These are phyloP conservation scores for Drosophila tanythrix DNA, from an alignment of 2,888 invertebrate genomes.

Conservation along the genomic window DNA sequence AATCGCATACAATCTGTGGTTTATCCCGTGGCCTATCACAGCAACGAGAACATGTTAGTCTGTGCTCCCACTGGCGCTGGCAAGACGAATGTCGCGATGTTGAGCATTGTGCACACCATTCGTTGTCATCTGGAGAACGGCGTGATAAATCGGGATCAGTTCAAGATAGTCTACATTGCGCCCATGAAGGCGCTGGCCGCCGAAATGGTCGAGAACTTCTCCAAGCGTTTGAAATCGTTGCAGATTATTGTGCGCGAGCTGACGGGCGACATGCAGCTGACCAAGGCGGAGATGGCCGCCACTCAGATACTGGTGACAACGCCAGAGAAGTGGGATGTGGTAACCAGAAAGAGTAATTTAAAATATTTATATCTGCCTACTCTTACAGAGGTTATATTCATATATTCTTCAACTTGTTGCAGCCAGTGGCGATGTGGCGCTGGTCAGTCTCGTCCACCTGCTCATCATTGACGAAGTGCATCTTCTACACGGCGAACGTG, in stretches of 20 bases:
- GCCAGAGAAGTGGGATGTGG: constrained; percentile 99
- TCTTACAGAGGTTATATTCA: background rate
- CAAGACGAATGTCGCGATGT: constrained; percentile 98
- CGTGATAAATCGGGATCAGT: constrained; percentile 94
- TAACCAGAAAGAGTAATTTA: constrained; percentile 93
- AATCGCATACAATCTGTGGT: constrained; percentile 99
- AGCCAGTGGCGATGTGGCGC: constrained; percentile 93
- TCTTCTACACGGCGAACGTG: constrained; percentile 97
- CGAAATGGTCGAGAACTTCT: constrained; percentile 98
- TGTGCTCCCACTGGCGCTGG: constrained; percentile 99
- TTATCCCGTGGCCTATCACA: constrained; percentile 96
- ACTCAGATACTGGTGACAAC: constrained; percentile 99
- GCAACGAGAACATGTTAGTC: constrained; percentile 98
- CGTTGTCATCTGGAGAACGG: constrained; percentile 93
- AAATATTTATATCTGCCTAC: too few species aligned
- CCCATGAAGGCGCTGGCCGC: constrained; percentile 99
- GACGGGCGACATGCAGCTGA: constrained; percentile 99
- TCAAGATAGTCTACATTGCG: constrained; percentile 99
- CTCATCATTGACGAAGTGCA: constrained; percentile 99
- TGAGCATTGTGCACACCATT: constrained; percentile 96
- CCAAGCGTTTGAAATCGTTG: constrained; percentile 90
- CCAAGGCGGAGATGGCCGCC: constrained; percentile 95
- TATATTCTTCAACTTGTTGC: background rate
- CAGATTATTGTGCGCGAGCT: constrained; percentile 95
- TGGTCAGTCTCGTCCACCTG: constrained; percentile 95